Evolutionary conservation across 2,888 invertebrate species (phyloP), one percentile per base, ranked within the genome.

Genomic region (Trichopoda pennipes): DNA sequence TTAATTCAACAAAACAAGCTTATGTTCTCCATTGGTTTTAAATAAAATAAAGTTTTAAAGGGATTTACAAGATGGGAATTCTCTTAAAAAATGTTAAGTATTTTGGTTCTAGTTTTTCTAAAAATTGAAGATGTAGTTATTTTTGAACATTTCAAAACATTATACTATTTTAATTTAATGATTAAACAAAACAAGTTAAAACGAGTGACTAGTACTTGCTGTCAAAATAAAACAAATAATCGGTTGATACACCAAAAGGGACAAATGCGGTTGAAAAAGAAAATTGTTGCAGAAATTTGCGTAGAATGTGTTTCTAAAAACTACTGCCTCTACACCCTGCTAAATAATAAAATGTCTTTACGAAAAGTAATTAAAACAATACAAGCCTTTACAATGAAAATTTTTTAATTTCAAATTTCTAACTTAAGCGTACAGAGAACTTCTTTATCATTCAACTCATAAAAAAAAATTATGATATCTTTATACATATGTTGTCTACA

Each of bases 1-100:
- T 16, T 21, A 17, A 12, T 2, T 9, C 3, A 42, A 58, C 32
- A 44, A 0, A 58, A 70, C 56, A 35, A 58, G 63, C 9, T 35
- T 55, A 28, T 60, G 58, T 76, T 51, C 47, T 38, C 17, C 42
- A 21, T 32, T 17, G n/a, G 38, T 72, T 79, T 64, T 75, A 73
- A 63, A 55, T 64, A 64, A 76, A 69, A 8, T 7, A 17, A 76
- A 80, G 76, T 80, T 76, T 63, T 80, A 69, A 73, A 74, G 80
- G 76, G 77, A 80, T 44, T 74, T 35, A 10, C 19, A 16, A 38
- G 55, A 44, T 14, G 17, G 32, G 2, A 42, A 2, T 63, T 28
- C 32, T 61, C 19, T 21, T 38, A 69, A 76, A 69, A 49, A 38
- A 21, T 73, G 66, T 16, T 10, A 63, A 47, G 28, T 64, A 63